Conservation (phyloP, 2,797 vertebrate genomes). For the Tapirus indicus region DNA sequence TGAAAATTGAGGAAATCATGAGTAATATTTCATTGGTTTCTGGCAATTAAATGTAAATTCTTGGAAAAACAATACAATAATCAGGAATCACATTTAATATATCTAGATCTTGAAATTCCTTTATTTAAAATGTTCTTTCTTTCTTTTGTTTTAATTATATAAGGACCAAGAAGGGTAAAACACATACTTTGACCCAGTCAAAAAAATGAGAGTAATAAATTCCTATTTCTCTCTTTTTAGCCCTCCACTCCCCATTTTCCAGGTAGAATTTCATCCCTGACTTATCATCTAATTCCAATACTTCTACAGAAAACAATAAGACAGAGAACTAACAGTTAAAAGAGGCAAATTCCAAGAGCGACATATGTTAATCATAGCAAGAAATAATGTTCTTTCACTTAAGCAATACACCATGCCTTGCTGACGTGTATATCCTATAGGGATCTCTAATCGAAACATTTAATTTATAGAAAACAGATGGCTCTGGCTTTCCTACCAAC, state of each 20-base stretch:
- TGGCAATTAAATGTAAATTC: neutral
- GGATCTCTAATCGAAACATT: constrained; percentile 65
- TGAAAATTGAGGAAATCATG: accelerated
- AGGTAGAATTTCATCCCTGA: neutral
- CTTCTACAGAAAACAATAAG: constrained; percentile 25
- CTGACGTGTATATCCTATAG: constrained; percentile 2
- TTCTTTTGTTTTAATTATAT: neutral
- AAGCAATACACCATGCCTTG: neutral
- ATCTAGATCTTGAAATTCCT: neutral
- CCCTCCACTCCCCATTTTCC: neutral
- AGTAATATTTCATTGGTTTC: neutral
- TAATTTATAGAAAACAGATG: constrained; percentile 64
- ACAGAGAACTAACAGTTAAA: neutral
- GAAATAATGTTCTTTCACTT: constrained; percentile 36
- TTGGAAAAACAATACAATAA: neutral
- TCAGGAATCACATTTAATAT: neutral
- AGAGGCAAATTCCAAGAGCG: neutral
- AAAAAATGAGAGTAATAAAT: neutral
- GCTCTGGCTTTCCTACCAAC: constrained; percentile 60
- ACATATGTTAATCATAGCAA: constrained; percentile 42
- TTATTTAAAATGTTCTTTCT: neutral
- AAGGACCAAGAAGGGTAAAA: neutral
- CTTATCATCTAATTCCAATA: neutral
- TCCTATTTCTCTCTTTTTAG: neutral
- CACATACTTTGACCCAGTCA: neutral